Percentiles rank a stretch among this genome's conserved stretches.
phyloP scores from a whole-genome alignment of 2,888 invertebrate species.

The Cosmia trapezina region DNA sequence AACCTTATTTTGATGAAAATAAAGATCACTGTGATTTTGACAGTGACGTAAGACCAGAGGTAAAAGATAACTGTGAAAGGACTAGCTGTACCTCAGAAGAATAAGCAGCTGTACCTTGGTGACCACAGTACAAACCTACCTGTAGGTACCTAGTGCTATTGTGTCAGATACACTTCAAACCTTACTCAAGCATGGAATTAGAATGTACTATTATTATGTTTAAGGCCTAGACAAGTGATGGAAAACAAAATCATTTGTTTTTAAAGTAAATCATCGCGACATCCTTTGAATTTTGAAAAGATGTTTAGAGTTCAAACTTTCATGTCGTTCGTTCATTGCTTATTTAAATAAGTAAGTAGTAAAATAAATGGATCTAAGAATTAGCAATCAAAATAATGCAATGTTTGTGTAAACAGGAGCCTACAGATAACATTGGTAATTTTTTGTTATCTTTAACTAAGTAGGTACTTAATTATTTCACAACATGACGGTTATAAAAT shows the following conservation, averaged over 20 bases:
- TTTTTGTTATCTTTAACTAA: not conserved
- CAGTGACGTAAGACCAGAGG: too few species aligned
- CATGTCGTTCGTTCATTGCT: too few species aligned
- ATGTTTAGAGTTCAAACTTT: not conserved
- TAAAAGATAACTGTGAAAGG: too few species aligned
- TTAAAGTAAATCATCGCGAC: not conserved
- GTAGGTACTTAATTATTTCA: not conserved
- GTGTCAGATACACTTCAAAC: not conserved
- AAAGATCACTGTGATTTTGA: too few species aligned
- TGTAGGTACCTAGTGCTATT: too few species aligned
- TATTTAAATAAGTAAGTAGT: too few species aligned
- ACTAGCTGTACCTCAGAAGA: too few species aligned
- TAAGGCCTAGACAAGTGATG: not conserved
- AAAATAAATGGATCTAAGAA: too few species aligned
- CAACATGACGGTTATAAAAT: not conserved
- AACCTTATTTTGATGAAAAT: too few species aligned
- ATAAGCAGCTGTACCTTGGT: not conserved
- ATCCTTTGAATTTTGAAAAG: not conserved
- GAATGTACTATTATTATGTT: too few species aligned
- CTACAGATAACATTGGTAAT: not conserved
- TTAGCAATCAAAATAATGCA: not conserved
- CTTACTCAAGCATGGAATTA: too few species aligned
- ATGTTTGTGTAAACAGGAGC: not conserved
- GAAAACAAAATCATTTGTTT: not conserved
- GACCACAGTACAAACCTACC: not conserved